phyloP scores from a whole-genome alignment of 2,797 vertebrate species.

The Sandelia bainsii region DNA sequence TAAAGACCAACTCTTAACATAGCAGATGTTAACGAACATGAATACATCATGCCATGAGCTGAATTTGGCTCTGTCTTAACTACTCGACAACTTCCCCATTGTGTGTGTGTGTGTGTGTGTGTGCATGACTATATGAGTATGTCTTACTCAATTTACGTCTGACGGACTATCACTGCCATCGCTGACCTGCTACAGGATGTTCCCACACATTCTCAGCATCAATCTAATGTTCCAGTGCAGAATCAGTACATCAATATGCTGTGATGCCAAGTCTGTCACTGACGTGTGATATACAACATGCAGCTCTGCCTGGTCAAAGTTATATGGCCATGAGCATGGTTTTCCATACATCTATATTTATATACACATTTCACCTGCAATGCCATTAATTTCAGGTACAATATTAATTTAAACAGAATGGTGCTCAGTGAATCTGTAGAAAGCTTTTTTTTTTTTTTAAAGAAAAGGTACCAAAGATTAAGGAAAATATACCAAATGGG shows the following conservation, averaged over 20 bases:
- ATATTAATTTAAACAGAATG: constrained; percentile 89
- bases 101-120: constrained; percentile 8
- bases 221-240: constrained; percentile 36
- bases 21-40: not conserved
- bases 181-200: constrained; percentile 59
- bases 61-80: not conserved
- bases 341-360: constrained; percentile 81
- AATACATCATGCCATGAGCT: not conserved
- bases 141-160: constrained; percentile 24
- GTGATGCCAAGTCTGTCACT: constrained; percentile 7
- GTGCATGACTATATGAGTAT: not conserved
- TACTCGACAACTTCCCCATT: not conserved
- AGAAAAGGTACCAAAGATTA: constrained; percentile 92
- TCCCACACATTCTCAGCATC: constrained; percentile 52
- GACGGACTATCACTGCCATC: constrained; percentile 29
- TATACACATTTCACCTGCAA: constrained; percentile 84
- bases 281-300: not conserved
- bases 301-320: not conserved
- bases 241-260: constrained; percentile 11
- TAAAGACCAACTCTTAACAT: too few species aligned
- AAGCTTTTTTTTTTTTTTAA: constrained; percentile 74
- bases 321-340: not conserved
- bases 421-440: constrained; percentile 90
- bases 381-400: constrained; percentile 94
- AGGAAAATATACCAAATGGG: constrained; percentile 62